These are phyloP conservation scores for Sebastes nivosus DNA, from an alignment of 2,797 vertebrate genomes.

Conservation along the genomic window DNA sequence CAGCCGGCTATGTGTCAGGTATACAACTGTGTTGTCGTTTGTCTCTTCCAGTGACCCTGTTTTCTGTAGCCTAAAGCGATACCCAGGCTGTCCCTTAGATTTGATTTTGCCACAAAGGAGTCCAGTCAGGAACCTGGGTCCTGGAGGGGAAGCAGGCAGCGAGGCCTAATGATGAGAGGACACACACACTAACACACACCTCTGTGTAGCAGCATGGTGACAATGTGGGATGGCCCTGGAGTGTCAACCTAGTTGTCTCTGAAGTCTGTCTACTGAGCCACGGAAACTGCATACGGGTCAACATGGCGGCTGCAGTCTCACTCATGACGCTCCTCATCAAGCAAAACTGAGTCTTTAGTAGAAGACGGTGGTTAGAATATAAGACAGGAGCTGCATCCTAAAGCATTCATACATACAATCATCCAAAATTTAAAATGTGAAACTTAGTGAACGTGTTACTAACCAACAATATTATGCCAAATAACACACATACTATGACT, in stretches of 20 bases:
- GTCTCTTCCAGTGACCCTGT: slow-evolving; percentile 57
- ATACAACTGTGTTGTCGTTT: slow-evolving; percentile 20
- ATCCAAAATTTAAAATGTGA: background rate
- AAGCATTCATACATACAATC: background rate
- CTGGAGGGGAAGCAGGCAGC: slow-evolving; percentile 55
- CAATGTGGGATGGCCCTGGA: slow-evolving; percentile 55
- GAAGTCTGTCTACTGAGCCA: slow-evolving; percentile 57
- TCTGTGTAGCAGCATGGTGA: slow-evolving; percentile 43
- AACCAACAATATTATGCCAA: background rate
- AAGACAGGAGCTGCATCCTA: background rate
- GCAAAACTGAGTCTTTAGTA: background rate
- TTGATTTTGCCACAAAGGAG: slow-evolving; percentile 63
- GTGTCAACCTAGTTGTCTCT: slow-evolving; percentile 72
- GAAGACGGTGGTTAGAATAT: background rate
- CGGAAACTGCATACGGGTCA: slow-evolving; percentile 64
- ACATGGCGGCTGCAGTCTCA: slow-evolving; percentile 50
- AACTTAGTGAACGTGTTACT: background rate
- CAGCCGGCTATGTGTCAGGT: slow-evolving; percentile 37
- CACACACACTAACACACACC: slow-evolving; percentile 14
- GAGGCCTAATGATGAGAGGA: slow-evolving; percentile 68
- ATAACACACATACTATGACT: background rate
- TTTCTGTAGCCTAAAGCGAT: slow-evolving; percentile 53
- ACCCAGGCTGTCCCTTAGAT: slow-evolving; percentile 62
- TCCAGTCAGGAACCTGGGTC: slow-evolving; percentile 51
- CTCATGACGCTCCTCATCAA: slow-evolving; percentile 27